Conservation (phyloP, 1,140 invertebrate genomes). For the Trachymyrmex cornetzi region DNA sequence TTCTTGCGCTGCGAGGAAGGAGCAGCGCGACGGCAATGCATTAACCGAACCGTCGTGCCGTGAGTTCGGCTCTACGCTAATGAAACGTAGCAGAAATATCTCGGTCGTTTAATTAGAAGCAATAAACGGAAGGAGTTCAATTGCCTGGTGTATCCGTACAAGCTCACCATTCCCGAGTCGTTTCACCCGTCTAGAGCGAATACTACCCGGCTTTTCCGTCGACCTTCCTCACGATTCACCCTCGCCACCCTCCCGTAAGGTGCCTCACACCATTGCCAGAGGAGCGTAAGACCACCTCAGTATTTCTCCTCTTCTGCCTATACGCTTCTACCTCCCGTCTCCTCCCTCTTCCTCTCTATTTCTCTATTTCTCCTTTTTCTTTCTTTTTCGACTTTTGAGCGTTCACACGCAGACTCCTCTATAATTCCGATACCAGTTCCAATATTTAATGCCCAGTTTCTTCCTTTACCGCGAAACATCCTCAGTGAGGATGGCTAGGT, state of each 20-base stretch:
- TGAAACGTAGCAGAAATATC: conserved; percentile 86
- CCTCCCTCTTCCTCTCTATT: conserved; percentile 14
- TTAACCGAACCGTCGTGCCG: conserved; percentile 76
- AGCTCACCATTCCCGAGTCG: conserved; percentile 74
- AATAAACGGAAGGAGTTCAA: conserved; percentile 86
- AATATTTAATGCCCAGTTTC: conserved; percentile 81
- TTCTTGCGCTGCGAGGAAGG: conserved; percentile 35
- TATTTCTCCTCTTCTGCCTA: conserved; percentile 61
- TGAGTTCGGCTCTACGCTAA: conserved; percentile 82
- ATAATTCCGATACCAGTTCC: conserved; percentile 78
- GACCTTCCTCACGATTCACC: conserved; percentile 62
- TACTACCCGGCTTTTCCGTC: conserved; percentile 64
- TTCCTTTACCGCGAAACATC: conserved; percentile 72
- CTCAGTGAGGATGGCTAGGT: conserved; percentile 15
- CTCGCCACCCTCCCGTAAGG: conserved; percentile 50
- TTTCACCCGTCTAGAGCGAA: conserved; percentile 77
- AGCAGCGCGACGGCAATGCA: conserved; percentile 70
- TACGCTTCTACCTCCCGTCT: conserved; percentile 26
- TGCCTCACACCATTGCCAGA: conserved; percentile 44
- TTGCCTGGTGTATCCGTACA: conserved; percentile 82
- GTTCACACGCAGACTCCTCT: conserved; percentile 66
- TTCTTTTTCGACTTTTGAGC: conserved; percentile 59
- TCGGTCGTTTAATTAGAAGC: conserved; percentile 86
- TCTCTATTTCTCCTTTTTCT: conserved; percentile 37
- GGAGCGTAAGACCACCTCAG: conserved; percentile 56